Percentiles rank a stretch among this genome's conserved stretches.
Evolutionary conservation across 2,797 vertebrate genomes (phyloP).

Genomic region (Bradypus variegatus): DNA sequence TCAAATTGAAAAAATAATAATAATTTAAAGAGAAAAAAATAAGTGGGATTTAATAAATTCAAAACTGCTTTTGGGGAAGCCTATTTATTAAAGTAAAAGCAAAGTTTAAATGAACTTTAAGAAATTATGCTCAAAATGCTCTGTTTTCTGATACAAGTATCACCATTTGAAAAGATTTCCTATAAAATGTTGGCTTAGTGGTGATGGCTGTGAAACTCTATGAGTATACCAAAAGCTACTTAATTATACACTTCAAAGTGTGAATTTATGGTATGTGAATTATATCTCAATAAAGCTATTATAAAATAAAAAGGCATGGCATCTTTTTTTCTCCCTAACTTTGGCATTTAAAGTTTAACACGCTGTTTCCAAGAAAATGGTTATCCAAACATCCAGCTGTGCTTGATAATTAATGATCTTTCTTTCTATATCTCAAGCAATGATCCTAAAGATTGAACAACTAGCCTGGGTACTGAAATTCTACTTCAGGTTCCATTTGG

Average conservation of each 20-base stretch:
- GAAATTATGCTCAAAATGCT: conserved; percentile 21
- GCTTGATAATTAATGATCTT: background rate
- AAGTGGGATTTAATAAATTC: background rate
- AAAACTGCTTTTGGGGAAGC: background rate
- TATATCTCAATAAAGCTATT: background rate
- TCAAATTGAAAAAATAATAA: no score
- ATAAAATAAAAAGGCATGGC: background rate
- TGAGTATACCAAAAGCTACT: background rate
- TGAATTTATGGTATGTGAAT: background rate
- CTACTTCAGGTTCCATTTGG: background rate
- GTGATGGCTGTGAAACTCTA: background rate
- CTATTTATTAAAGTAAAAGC: conserved; percentile 4
- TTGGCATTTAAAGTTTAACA: conserved; percentile 21
- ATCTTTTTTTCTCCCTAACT: background rate
- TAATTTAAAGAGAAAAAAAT: no score
- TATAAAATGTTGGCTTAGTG: background rate
- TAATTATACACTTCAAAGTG: background rate
- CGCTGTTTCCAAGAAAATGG: background rate
- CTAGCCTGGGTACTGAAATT: background rate
- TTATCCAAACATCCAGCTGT: background rate
- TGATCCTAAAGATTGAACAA: background rate
- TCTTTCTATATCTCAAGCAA: conserved; percentile 11
- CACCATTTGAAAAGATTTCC: background rate
- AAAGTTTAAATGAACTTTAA: conserved; percentile 18
- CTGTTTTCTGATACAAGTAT: background rate